Conservation (phyloP, 2,113 vertebrate species). For the Canis aureus region DNA sequence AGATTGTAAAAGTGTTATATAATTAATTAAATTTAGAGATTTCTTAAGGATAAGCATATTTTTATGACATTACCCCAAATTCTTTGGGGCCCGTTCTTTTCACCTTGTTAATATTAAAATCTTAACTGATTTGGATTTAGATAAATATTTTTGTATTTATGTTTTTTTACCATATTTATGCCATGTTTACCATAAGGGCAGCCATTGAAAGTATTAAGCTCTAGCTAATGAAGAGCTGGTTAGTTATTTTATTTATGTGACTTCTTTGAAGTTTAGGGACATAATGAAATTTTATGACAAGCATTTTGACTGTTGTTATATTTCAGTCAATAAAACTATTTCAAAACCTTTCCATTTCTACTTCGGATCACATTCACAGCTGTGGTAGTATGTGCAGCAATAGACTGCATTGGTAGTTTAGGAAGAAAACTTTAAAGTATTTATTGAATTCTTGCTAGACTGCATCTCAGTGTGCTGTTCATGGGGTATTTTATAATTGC, state of each 20-base stretch:
- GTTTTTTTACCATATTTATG: neutral
- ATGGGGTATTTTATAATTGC: neutral
- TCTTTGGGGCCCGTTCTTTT: neutral
- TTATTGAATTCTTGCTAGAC: neutral
- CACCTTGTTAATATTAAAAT: neutral
- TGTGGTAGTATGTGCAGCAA: neutral
- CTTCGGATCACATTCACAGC: neutral
- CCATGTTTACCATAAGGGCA: neutral
- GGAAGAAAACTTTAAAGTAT: constrained; percentile 7
- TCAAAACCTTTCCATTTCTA: constrained; percentile 29
- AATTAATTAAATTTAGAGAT: neutral
- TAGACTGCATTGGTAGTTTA: neutral
- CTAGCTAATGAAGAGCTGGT: neutral
- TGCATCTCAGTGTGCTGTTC: neutral
- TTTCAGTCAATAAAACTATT: neutral
- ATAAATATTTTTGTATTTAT: constrained; percentile 9
- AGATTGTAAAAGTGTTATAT: neutral
- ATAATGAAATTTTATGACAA: constrained; percentile 19
- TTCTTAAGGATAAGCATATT: neutral
- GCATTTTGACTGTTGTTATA: constrained; percentile 40
- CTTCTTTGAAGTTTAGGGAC: neutral
- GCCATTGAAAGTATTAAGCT: neutral
- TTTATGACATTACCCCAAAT: neutral
- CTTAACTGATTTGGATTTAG: neutral
- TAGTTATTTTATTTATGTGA: constrained; percentile 26